phyloP scores from a whole-genome alignment of 2,888 invertebrate genomes.

The Tricholauxania praeusta region DNA sequence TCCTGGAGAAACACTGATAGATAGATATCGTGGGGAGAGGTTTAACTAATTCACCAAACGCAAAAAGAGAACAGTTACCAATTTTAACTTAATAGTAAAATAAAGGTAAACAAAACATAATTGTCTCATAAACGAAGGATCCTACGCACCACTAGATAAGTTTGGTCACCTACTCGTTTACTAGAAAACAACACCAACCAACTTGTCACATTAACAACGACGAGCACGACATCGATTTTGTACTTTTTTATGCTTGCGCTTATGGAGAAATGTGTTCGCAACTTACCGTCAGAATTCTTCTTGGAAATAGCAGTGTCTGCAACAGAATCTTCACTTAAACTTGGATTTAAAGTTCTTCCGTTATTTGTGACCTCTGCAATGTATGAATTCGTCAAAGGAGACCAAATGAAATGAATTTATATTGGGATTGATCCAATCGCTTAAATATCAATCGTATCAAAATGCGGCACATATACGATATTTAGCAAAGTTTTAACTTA shows the following conservation, averaged over 20 bases:
- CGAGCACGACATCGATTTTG: constrained; percentile 52
- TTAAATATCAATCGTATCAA: constrained; percentile 1
- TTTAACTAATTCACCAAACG: constrained; percentile 2
- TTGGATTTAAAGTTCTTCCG: constrained; percentile 75
- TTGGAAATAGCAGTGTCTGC: constrained; percentile 84
- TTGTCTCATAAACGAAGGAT: background rate
- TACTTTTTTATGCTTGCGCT: constrained; percentile 41
- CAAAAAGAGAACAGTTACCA: background rate
- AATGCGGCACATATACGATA: constrained; percentile 20
- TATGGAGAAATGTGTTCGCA: constrained; percentile 44
- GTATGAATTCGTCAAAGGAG: constrained; percentile 56
- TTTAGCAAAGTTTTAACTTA: constrained; percentile 4
- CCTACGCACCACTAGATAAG: constrained; percentile 6
- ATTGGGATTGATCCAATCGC: constrained; percentile 7
- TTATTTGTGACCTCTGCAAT: constrained; percentile 70
- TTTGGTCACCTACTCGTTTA: constrained; percentile 2
- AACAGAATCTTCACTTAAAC: constrained; percentile 86
- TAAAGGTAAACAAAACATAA: constrained; percentile 9
- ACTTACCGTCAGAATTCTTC: constrained; percentile 88
- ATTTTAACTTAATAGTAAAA: constrained; percentile 1
- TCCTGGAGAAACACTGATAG: background rate
- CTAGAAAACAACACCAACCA: constrained; percentile 31
- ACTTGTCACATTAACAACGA: constrained; percentile 30
- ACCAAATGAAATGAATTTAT: constrained; percentile 48
- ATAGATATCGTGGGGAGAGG: background rate